Percentiles rank a stretch among this genome's conserved stretches.
Evolutionary conservation across 2,888 invertebrate genomes (phyloP).

Genomic region (Drosophila meridiana): DNA sequence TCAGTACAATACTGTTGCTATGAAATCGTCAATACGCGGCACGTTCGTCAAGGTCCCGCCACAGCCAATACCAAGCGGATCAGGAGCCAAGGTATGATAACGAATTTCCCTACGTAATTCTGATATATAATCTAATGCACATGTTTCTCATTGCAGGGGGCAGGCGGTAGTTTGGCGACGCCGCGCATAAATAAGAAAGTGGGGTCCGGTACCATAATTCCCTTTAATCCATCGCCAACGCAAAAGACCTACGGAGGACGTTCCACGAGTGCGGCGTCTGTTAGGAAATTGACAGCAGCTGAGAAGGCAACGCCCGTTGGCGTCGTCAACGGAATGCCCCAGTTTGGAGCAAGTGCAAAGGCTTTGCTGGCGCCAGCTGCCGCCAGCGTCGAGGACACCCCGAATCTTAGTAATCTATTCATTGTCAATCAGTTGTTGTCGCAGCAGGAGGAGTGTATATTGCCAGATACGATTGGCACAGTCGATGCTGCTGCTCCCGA

Average conservation of each 20-base stretch:
- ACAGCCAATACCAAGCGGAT: neutral
- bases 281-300: neutral
- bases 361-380: neutral
- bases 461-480: conserved; percentile 45
- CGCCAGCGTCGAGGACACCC: neutral
- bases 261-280: neutral
- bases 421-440: conserved; percentile 53
- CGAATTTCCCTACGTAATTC: too few species aligned
- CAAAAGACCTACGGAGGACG: conserved; percentile 19
- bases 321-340: conserved; percentile 2
- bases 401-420: conserved; percentile 50
- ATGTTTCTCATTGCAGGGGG: conserved; percentile 1
- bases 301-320: neutral
- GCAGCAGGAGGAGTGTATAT: conserved; percentile 57
- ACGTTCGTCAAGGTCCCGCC: neutral
- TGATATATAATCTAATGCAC: neutral
- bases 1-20: conserved; percentile 14
- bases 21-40: too few species aligned
- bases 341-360: neutral
- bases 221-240: conserved; percentile 12
- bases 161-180: neutral
- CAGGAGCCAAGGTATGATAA: neutral
- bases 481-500: conserved; percentile 28
- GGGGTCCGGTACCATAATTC: conserved; percentile 6
- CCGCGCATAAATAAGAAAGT: neutral